phyloP scores from a whole-genome alignment of 2,113 vertebrate species.

The Psephotus haematonotus region DNA sequence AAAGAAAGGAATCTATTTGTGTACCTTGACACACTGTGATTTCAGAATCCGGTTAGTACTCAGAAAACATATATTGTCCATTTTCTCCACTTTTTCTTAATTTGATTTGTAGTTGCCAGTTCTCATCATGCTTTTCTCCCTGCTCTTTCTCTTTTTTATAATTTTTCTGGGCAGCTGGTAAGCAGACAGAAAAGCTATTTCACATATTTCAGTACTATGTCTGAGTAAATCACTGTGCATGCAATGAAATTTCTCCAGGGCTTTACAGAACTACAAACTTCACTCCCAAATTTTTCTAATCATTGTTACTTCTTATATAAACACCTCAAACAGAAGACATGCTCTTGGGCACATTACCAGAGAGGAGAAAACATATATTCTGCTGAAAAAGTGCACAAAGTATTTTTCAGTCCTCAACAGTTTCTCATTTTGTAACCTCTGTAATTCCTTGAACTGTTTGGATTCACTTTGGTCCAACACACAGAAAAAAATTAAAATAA shows the following conservation, averaged over 20 bases:
- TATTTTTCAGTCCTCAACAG: neutral
- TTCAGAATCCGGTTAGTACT: neutral
- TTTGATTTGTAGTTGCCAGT: neutral
- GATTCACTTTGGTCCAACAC: neutral
- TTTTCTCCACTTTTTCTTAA: neutral
- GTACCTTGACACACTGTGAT: neutral
- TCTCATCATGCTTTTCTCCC: neutral
- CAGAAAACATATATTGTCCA: neutral
- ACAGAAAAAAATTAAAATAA: neutral
- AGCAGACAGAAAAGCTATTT: neutral
- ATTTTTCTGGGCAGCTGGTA: neutral
- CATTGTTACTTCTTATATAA: neutral
- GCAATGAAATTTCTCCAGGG: neutral
- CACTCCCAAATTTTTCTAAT: neutral
- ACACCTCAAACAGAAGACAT: neutral
- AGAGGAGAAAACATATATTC: neutral
- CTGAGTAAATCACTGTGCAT: neutral
- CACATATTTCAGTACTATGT: neutral
- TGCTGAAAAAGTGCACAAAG: neutral
- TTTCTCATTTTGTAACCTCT: neutral
- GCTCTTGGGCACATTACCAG: neutral
- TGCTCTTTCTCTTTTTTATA: neutral
- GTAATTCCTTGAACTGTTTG: neutral
- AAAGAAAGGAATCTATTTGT: neutral
- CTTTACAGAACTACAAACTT: neutral